Percentiles rank a stretch among this genome's conserved stretches.
phyloP scores from a whole-genome alignment of 2,113 vertebrate genomes.

The Noctilio leporinus region DNA sequence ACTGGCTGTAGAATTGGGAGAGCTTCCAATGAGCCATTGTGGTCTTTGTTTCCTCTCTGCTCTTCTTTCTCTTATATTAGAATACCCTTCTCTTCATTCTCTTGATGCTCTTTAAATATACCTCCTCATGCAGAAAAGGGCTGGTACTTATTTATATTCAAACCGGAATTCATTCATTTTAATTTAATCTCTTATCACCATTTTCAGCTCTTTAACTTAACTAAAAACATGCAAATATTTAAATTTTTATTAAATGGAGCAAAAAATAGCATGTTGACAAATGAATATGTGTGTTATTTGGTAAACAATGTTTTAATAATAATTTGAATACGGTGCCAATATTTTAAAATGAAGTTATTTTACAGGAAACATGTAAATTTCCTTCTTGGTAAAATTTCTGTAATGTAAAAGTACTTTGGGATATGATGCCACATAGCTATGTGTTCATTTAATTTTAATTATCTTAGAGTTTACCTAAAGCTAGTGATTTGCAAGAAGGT shows the following conservation, averaged over 20 bases:
- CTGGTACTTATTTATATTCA: neutral
- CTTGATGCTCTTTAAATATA: neutral
- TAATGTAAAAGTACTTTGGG: neutral
- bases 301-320: neutral
- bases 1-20: neutral
- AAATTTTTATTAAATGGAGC: neutral
- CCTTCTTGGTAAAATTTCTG: neutral
- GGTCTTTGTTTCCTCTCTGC: neutral
- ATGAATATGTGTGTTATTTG: neutral
- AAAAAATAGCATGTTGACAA: neutral
- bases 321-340: neutral
- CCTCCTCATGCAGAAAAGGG: neutral
- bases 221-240: neutral
- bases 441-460: neutral
- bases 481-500: neutral
- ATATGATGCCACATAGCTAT: neutral
- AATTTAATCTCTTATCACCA: neutral
- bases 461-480: neutral
- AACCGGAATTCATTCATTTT: neutral
- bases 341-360: conserved; percentile 4
- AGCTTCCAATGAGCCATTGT: neutral
- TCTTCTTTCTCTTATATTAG: neutral
- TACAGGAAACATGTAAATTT: neutral
- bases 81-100: neutral
- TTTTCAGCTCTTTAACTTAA: neutral